Evolutionary conservation across 2,888 invertebrate species (phyloP).

Genomic region (Steinernema carpocapsae): DNA sequence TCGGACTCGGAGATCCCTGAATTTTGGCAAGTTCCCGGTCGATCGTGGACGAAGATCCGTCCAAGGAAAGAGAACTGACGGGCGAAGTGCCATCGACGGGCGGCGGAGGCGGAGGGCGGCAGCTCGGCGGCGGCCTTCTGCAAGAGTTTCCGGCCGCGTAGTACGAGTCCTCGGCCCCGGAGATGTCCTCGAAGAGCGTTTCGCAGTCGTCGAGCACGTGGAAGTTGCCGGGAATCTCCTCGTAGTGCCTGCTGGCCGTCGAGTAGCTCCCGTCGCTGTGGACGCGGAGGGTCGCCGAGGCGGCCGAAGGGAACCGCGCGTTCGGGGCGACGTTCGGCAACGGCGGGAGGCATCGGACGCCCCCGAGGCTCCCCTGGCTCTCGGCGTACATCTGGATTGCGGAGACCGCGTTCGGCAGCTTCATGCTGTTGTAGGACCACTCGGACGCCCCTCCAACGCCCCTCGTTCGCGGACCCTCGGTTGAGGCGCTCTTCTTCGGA

Average conservation of each 20-base stretch:
- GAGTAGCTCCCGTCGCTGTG: constrained; percentile 13
- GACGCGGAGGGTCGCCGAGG: constrained; percentile 6
- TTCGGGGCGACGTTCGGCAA: constrained; percentile 25
- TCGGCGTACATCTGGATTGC: constrained; percentile 19
- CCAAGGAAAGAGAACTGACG: constrained; percentile 15
- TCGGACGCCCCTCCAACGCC: background rate
- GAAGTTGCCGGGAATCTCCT: constrained; percentile 36
- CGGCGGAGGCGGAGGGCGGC: constrained; percentile 37
- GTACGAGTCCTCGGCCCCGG: background rate
- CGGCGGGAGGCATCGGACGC: background rate
- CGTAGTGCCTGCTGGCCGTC: constrained; percentile 35
- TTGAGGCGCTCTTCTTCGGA: constrained; percentile 8
- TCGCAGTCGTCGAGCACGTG: constrained; percentile 30
- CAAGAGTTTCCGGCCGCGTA: constrained; percentile 29
- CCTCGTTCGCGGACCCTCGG: background rate
- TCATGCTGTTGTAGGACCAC: constrained; percentile 31
- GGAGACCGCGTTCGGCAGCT: constrained; percentile 24
- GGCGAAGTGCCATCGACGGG: constrained; percentile 5
- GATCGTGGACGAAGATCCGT: background rate
- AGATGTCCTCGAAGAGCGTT: constrained; percentile 26
- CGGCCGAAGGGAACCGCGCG: constrained; percentile 9
- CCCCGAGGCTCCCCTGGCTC: background rate
- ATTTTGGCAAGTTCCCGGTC: constrained; percentile 19
- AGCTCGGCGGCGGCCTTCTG: constrained; percentile 36
- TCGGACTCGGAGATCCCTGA: constrained; percentile 17